Conservation (phyloP, 2,888 invertebrate species). For the Meteorus colon region DNA sequence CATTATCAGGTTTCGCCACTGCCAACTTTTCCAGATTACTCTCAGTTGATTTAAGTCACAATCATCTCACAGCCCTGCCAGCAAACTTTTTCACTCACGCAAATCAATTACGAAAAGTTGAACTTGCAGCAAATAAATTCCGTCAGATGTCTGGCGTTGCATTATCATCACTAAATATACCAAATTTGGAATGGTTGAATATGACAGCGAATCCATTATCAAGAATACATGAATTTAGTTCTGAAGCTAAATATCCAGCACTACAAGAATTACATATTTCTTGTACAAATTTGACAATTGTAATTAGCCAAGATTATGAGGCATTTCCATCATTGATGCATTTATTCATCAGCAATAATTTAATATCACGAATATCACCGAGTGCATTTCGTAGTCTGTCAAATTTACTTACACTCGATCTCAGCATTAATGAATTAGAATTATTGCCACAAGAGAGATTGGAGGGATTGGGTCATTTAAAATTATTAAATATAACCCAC, state of each 20-base stretch:
- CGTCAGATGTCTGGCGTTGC: constrained; percentile 86
- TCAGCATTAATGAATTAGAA: constrained; percentile 88
- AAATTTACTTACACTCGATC: constrained; percentile 84
- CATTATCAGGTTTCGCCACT: constrained; percentile 84
- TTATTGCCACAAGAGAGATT: constrained; percentile 88
- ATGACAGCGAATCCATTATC: constrained; percentile 88
- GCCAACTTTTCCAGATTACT: constrained; percentile 84
- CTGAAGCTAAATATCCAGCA: constrained; percentile 81
- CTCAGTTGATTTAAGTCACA: constrained; percentile 84
- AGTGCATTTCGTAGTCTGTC: constrained; percentile 87
- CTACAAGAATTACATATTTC: constrained; percentile 88
- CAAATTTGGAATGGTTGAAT: constrained; percentile 84
- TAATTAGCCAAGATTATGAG: constrained; percentile 90
- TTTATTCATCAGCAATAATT: constrained; percentile 83
- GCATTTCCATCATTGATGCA: constrained; percentile 86
- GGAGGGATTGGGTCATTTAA: constrained; percentile 83
- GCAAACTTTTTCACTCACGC: constrained; percentile 88
- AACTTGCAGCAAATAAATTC: constrained; percentile 86
- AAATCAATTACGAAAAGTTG: constrained; percentile 81
- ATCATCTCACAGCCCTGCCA: constrained; percentile 83
- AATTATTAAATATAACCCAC: constrained; percentile 86
- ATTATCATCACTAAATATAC: constrained; percentile 83
- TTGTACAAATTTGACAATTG: constrained; percentile 85
- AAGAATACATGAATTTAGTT: constrained; percentile 82
- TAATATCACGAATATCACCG: constrained; percentile 86